Conservation (phyloP, 2,113 vertebrate species). For the Nansenia antarctica region DNA sequence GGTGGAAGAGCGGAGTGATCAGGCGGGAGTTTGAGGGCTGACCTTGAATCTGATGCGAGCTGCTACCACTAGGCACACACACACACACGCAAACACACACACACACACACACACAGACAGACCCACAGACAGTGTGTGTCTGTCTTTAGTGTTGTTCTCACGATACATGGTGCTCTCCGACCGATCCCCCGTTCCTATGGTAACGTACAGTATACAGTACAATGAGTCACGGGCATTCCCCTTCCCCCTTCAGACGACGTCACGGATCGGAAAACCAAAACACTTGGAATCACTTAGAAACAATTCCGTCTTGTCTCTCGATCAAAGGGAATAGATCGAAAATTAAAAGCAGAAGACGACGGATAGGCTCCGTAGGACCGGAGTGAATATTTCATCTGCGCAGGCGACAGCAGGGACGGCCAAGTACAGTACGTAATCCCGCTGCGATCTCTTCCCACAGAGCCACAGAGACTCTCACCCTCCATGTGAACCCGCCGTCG, state of each 20-base stretch:
- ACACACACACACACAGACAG: no score
- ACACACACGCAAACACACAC: no score
- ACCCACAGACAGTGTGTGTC: no score
- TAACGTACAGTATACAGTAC: no score
- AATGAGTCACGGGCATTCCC: no score
- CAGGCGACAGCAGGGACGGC: constrained; percentile 11
- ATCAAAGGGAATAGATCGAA: neutral
- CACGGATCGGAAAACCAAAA: constrained; percentile 11
- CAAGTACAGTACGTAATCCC: constrained; percentile 26
- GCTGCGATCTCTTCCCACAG: constrained; percentile 27
- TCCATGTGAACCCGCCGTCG: constrained; percentile 53
- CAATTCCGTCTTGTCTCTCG: constrained; percentile 8
- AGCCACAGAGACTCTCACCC: constrained; percentile 38
- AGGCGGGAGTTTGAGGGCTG: no score
- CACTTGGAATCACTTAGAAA: constrained; percentile 6
- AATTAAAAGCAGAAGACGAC: constrained; percentile 40
- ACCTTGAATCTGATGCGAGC: no score
- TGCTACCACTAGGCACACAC: no score
- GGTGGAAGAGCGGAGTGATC: no score
- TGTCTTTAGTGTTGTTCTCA: neutral
- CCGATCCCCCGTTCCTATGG: no score
- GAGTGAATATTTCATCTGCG: constrained; percentile 26
- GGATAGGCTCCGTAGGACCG: neutral
- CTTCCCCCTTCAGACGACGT: constrained; percentile 19
- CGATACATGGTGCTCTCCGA: neutral